phyloP scores from a whole-genome alignment of 2,888 invertebrate species.

The Drosophila siamana region DNA sequence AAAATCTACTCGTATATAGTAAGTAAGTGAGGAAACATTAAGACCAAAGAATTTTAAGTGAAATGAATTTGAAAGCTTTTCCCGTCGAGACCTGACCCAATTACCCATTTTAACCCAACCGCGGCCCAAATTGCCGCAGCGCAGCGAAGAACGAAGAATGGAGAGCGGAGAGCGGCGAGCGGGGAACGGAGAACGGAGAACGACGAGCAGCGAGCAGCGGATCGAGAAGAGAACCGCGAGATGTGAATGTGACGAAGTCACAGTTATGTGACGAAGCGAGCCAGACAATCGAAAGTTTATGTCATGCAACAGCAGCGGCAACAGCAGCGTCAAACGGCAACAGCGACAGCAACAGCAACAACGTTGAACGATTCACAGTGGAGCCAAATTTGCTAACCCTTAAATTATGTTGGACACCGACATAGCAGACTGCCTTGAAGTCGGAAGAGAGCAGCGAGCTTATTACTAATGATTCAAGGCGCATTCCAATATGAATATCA shows the following conservation, averaged over 20 bases:
- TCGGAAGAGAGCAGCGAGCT: too few relatives aligned
- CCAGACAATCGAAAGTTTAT: slow-evolving; percentile 82
- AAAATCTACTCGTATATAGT: slow-evolving; percentile 34
- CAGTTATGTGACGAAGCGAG: slow-evolving; percentile 63
- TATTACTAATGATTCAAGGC: too few relatives aligned
- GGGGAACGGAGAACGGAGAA: slow-evolving; percentile 39
- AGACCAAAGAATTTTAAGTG: slow-evolving; percentile 75
- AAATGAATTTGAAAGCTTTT: slow-evolving; percentile 79
- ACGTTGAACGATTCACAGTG: slow-evolving; percentile 38
- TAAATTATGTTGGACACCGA: not conserved
- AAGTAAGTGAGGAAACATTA: slow-evolving; percentile 51
- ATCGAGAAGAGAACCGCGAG: slow-evolving; percentile 41
- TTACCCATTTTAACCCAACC: slow-evolving; percentile 73
- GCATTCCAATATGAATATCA: too few relatives aligned
- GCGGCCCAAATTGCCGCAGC: slow-evolving; percentile 46
- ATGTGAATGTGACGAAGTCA: slow-evolving; percentile 41
- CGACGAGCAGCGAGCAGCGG: slow-evolving; percentile 16
- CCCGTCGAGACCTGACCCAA: slow-evolving; percentile 77
- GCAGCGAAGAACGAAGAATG: slow-evolving; percentile 11
- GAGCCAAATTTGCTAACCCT: slow-evolving; percentile 4
- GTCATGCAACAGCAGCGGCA: slow-evolving; percentile 60
- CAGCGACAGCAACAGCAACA: slow-evolving; percentile 18
- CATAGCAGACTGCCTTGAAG: too few relatives aligned
- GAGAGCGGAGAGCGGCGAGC: slow-evolving; percentile 27
- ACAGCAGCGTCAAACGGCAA: too few relatives aligned